A percentile compares a stretch with the other conserved stretches of the same genome.
These are phyloP conservation scores for Siniperca chuatsi DNA, from an alignment of 2,113 vertebrate species.

Conservation along the genomic window DNA sequence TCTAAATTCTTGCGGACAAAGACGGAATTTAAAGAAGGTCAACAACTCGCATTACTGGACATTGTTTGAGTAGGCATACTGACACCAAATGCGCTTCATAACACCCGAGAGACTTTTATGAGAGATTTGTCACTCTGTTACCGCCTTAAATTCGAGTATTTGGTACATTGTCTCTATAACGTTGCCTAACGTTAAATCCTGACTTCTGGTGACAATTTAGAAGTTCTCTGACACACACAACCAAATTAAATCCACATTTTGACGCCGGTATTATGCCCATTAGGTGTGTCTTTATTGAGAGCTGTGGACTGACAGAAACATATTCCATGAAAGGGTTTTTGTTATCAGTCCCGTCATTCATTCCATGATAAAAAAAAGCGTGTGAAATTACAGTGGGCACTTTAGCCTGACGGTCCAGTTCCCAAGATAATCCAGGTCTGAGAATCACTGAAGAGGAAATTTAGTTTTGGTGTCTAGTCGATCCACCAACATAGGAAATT, in stretches of 20 bases:
- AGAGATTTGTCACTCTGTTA: not conserved
- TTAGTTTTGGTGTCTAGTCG: conserved; percentile 67
- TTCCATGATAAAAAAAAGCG: conserved; percentile 50
- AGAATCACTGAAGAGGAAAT: conserved; percentile 62
- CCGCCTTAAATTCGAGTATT: not conserved
- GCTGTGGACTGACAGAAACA: conserved; percentile 51
- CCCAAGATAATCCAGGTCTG: conserved; percentile 72
- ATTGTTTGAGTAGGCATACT: not conserved
- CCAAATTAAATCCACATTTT: conserved; percentile 64
- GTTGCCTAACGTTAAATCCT: not conserved
- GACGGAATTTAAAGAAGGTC: not conserved
- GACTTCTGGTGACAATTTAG: conserved; percentile 16
- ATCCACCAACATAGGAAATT: conserved; percentile 74
- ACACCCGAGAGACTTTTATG: not conserved
- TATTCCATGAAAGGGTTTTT: conserved; percentile 66
- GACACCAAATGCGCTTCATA: conserved; percentile 1
- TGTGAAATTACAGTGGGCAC: conserved; percentile 61
- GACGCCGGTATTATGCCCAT: conserved; percentile 52
- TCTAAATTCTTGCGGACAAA: not conserved
- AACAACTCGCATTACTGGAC: not conserved
- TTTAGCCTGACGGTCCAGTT: conserved; percentile 64
- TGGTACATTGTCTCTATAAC: not conserved
- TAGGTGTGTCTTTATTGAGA: conserved; percentile 68
- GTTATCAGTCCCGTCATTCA: conserved; percentile 60
- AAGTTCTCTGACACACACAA: not conserved